phyloP scores from a whole-genome alignment of 2,797 vertebrate species.

The Masticophis lateralis region DNA sequence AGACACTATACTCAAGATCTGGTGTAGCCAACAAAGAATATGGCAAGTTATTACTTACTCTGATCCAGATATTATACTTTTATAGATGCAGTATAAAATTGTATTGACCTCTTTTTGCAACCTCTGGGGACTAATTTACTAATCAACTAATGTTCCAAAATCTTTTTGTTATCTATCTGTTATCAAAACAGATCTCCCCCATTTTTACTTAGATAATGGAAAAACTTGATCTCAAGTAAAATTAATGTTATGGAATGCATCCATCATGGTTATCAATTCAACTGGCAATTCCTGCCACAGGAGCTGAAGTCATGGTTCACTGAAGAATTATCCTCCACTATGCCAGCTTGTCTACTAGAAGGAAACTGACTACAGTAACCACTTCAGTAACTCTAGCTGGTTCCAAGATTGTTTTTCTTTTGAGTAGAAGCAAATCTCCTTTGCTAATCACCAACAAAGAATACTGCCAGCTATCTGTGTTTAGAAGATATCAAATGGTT shows the following conservation, averaged over 20 bases:
- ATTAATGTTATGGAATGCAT: not conserved
- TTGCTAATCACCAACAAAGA: not conserved
- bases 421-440: not conserved
- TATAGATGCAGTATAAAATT: not conserved
- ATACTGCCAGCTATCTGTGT: not conserved
- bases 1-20: not conserved
- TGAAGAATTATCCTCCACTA: not conserved
- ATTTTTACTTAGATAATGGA: not conserved
- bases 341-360: not conserved
- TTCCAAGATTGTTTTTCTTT: not conserved
- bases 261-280: not conserved
- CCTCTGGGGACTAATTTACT: not conserved
- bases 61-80: not conserved
- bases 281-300: not conserved
- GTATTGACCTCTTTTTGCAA: not conserved
- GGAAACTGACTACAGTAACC: not conserved
- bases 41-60: not conserved
- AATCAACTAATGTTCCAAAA: not conserved
- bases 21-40: not conserved
- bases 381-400: not conserved
- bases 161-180: not conserved
- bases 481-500: not conserved
- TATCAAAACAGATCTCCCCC: not conserved
- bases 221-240: not conserved
- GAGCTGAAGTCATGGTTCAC: not conserved